phyloP scores from a whole-genome alignment of 2,888 invertebrate genomes.

The Metopia argyrocephala region DNA sequence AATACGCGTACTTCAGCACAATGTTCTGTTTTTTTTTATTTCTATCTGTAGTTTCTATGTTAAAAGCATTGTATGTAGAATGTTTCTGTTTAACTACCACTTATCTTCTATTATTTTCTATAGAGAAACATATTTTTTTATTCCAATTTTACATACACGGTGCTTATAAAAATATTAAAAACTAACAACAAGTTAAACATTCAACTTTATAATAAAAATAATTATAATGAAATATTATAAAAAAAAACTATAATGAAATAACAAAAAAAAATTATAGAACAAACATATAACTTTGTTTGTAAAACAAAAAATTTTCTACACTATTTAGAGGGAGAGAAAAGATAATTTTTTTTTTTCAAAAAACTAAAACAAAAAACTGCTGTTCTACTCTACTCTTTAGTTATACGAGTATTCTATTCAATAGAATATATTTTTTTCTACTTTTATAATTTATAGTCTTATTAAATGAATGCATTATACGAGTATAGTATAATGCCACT shows the following conservation, averaged over 20 bases:
- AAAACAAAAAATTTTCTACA: background rate
- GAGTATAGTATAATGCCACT: background rate
- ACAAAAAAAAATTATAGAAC: background rate
- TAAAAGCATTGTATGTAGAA: background rate
- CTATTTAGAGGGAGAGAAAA: background rate
- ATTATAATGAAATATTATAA: background rate
- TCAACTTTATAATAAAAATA: conserved; percentile 47
- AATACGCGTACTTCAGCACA: too few species aligned
- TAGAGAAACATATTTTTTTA: too few species aligned
- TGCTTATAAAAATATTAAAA: background rate
- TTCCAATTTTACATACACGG: too few species aligned
- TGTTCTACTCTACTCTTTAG: too few species aligned
- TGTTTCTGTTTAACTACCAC: conserved; percentile 47
- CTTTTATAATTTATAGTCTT: conserved; percentile 36
- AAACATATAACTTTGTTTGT: background rate
- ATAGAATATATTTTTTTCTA: too few species aligned
- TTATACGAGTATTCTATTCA: conserved; percentile 36
- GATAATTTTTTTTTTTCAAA: too few species aligned
- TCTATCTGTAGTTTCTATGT: background rate
- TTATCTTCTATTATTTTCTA: conserved; percentile 44
- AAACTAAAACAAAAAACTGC: too few species aligned
- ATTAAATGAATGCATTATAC: too few species aligned
- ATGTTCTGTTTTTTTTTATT: background rate
- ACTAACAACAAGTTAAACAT: conserved; percentile 47
- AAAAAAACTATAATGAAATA: background rate